Evolutionary conservation across 2,113 vertebrate genomes (phyloP), one percentile per base, ranked within the genome.

Genomic region (Otis tarda): DNA sequence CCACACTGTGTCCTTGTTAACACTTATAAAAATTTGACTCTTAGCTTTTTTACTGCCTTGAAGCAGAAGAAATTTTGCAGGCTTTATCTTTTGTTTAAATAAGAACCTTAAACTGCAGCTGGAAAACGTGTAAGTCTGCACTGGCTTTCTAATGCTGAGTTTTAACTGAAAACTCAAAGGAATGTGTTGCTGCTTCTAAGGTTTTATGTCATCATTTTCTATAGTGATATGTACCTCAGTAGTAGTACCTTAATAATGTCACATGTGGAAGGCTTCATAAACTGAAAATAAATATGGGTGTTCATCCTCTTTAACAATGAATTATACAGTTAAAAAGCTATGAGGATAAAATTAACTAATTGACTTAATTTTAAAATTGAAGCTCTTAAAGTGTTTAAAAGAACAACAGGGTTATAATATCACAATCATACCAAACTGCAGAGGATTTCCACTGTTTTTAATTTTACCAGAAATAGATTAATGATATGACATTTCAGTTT

Each of bases 401-500:
- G 39, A 89, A 24, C n/a, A 78, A 41, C 14, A 70, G 7, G 9
- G 12, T 41, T 90, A 9, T 79, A 90, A 71, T 55, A 71, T 47
- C 19, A 25, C 27, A 39, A 24, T 37, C 28, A 25, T 52, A 67
- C 7, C 35, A 39, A 25, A 61, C 47, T 59, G 43, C n/a, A 63
- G 27, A 69, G 28, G 8, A 71, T 82, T 91, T 80, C 18, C 14
- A 33, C 19, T 31, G 30, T 50, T 89, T 73, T 68, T 85, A 75
- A 39, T 47, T 95, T 90, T 78, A 52, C 71, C 31, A 81, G 39
- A 65, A 92, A 87, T 41, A 87, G 43, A 91, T 88, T 79, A 93
- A 93, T 95, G 60, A 86, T 63, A 43, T 93, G 80, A 95, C 78
- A 52, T 57, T 93, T 91, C 17, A 33, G 57, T 41, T 76, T 84